phyloP scores from a whole-genome alignment of 1,140 invertebrate genomes.

The Nebria ingens region DNA sequence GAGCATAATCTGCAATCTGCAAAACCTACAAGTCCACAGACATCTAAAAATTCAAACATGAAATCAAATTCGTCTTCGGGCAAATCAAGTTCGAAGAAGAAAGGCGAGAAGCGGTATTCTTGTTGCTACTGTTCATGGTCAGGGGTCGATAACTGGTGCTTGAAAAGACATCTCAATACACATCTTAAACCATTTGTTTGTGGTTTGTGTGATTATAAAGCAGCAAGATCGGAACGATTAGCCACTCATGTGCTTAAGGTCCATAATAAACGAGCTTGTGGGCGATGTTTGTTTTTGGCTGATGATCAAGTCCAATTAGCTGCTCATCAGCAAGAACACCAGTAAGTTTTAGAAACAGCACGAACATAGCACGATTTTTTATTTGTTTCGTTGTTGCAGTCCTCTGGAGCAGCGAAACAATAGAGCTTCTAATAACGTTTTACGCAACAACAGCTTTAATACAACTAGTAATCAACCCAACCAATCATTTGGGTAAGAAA shows the following conservation, averaged over 20 bases:
- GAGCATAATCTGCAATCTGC: conserved; percentile 16
- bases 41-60: conserved; percentile 10
- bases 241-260: conserved; percentile 83
- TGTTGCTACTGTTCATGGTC: conserved; percentile 85
- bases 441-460: conserved; percentile 17
- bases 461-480: background rate
- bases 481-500: background rate
- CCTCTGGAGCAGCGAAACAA: conserved; percentile 31
- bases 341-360: conserved; percentile 38
- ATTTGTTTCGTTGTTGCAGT: conserved; percentile 24
- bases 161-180: conserved; percentile 83
- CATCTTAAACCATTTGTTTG: conserved; percentile 85
- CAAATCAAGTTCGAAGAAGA: conserved; percentile 26
- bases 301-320: conserved; percentile 67
- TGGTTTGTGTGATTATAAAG: conserved; percentile 82
- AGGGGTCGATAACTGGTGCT: conserved; percentile 87
- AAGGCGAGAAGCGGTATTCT: conserved; percentile 47
- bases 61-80: conserved; percentile 18
- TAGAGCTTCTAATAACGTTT: conserved; percentile 22
- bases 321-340: conserved; percentile 59
- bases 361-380: background rate
- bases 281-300: conserved; percentile 73
- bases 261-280: conserved; percentile 81
- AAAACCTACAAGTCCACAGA: conserved; percentile 12
- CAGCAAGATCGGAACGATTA: conserved; percentile 72